Evolutionary conservation across 2,113 vertebrate genomes (phyloP).

Genomic region (Coracopsis vasa): DNA sequence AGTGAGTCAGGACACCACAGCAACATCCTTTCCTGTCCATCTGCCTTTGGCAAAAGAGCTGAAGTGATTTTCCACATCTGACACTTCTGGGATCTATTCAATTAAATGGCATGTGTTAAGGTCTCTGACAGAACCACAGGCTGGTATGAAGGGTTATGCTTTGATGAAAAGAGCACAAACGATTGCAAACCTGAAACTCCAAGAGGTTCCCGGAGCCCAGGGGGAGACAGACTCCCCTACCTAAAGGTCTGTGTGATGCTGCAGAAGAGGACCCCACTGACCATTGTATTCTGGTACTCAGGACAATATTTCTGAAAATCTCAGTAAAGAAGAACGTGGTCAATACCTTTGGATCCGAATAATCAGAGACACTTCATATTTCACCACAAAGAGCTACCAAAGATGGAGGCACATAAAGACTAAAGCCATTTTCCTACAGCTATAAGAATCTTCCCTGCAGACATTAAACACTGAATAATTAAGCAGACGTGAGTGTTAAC

Average conservation of each 20-base stretch:
- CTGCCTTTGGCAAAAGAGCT: not conserved
- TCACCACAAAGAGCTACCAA: not conserved
- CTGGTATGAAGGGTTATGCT: not conserved
- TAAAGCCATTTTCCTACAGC: not conserved
- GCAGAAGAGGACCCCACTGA: not conserved
- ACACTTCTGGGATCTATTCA: not conserved
- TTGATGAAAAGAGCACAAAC: not conserved
- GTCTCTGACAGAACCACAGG: not conserved
- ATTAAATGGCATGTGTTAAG: not conserved
- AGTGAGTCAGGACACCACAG: constrained; percentile 4
- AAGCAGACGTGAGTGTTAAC: not conserved
- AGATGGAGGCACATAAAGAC: not conserved
- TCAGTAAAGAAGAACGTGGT: not conserved
- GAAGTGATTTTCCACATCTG: not conserved
- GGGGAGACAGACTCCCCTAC: not conserved
- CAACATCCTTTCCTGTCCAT: not conserved
- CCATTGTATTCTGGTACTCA: not conserved
- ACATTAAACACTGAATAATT: not conserved
- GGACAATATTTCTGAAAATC: not conserved
- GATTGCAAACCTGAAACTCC: not conserved
- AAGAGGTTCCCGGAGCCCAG: not conserved
- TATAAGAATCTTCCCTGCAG: not conserved
- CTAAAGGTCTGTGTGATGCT: not conserved
- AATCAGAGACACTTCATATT: not conserved
- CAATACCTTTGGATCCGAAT: not conserved